Conservation (phyloP, 2,888 invertebrate species). For the Nasonia oneida region DNA sequence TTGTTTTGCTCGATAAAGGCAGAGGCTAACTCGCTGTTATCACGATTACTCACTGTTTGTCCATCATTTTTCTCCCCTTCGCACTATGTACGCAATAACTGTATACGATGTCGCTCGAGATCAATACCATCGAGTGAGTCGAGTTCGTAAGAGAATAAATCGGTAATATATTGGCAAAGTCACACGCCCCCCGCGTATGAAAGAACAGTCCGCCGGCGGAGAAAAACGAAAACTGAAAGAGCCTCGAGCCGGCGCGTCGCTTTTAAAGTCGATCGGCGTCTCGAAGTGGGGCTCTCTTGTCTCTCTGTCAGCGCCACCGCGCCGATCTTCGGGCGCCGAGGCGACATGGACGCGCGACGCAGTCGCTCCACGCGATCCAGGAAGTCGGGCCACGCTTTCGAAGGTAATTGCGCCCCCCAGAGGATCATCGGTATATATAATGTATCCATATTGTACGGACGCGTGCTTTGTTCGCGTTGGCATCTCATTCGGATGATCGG, state of each 20-base stretch:
- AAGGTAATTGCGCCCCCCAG: background rate
- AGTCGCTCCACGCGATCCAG: background rate
- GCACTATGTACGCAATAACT: background rate
- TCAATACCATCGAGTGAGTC: background rate
- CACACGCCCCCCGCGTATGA: background rate
- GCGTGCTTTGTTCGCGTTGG: background rate
- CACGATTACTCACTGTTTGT: background rate
- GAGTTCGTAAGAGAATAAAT: background rate
- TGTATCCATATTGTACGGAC: background rate
- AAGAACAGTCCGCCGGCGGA: background rate
- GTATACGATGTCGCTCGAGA: background rate
- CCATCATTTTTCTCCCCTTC: background rate
- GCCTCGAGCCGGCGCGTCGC: constrained; percentile 15
- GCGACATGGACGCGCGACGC: background rate
- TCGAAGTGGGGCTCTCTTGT: background rate
- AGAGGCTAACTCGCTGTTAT: background rate
- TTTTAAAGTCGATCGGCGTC: constrained; percentile 44
- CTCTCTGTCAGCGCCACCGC: constrained; percentile 7
- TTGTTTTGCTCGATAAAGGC: background rate
- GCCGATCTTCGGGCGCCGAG: background rate
- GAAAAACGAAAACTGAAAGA: constrained; percentile 53
- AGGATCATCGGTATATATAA: background rate
- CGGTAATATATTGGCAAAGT: background rate
- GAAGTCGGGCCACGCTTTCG: background rate
- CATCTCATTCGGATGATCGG: too few species aligned